Evolutionary conservation across 1,140 invertebrate species (phyloP).

Genomic region (Heliconius hermathena): DNA sequence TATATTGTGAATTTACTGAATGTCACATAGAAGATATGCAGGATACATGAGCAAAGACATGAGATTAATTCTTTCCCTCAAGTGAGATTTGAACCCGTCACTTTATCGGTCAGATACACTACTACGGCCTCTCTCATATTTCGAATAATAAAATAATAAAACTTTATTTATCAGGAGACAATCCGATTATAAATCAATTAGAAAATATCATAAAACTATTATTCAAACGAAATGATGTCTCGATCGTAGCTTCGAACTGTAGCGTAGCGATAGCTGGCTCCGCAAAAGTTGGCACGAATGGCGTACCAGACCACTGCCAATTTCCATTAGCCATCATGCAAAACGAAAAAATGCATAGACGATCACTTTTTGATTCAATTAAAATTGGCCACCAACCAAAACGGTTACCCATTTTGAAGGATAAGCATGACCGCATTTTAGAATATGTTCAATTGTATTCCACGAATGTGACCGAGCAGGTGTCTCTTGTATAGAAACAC

Average conservation of each 20-base stretch:
- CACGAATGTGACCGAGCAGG: slow-evolving; percentile 31
- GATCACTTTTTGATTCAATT: slow-evolving; percentile 82
- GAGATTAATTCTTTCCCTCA: no score
- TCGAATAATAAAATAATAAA: no score
- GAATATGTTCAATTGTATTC: slow-evolving; percentile 47
- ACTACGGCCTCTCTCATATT: no score
- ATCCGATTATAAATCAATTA: slow-evolving; percentile 24
- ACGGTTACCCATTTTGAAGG: slow-evolving; percentile 59
- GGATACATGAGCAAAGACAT: no score
- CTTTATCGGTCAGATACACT: no score
- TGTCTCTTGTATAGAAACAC: slow-evolving; percentile 41
- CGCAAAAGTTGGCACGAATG: slow-evolving; percentile 79
- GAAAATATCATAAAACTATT: slow-evolving; percentile 71
- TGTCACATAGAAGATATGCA: no score
- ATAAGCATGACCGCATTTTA: slow-evolving; percentile 51
- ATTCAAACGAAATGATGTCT: slow-evolving; percentile 80
- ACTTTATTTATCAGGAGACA: background rate
- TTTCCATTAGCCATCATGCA: slow-evolving; percentile 81
- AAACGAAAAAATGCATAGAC: slow-evolving; percentile 81
- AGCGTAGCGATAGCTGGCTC: slow-evolving; percentile 76
- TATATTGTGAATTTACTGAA: no score
- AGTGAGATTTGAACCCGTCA: no score
- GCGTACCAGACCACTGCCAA: slow-evolving; percentile 76
- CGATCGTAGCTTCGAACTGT: slow-evolving; percentile 64
- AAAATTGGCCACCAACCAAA: slow-evolving; percentile 79